These are phyloP conservation scores for Triplophysa tibetana DNA, from an alignment of 2,113 vertebrate genomes.

Conservation along the genomic window DNA sequence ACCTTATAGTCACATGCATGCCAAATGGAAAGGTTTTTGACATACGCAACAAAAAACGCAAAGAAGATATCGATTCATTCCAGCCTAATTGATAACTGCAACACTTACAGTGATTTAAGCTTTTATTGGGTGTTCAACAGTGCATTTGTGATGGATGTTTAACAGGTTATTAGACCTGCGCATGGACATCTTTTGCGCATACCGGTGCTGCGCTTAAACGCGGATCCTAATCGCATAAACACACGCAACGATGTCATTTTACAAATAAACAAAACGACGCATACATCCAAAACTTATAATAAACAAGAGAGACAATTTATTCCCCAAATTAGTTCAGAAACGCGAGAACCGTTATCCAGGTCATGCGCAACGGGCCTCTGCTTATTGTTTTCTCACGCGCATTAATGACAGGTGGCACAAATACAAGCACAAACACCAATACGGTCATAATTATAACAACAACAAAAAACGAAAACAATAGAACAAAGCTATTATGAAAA, in stretches of 20 bases:
- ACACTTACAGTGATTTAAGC: neutral
- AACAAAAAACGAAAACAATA: neutral
- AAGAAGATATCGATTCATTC: neutral
- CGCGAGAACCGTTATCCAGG: constrained; percentile 21
- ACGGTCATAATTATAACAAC: neutral
- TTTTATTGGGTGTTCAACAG: neutral
- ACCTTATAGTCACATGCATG: neutral
- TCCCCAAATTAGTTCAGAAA: neutral
- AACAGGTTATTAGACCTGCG: neutral
- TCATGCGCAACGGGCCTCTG: neutral
- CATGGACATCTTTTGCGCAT: neutral
- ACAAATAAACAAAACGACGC: neutral
- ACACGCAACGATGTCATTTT: neutral
- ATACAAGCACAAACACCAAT: neutral
- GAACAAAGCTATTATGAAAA: neutral
- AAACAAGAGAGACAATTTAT: neutral
- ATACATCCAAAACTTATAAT: neutral
- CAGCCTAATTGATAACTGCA: neutral
- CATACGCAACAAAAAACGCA: neutral
- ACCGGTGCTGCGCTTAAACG: neutral
- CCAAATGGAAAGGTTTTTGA: no score
- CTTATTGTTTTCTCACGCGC: neutral
- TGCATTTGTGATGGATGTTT: neutral
- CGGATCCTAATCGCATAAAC: neutral
- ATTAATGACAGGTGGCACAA: constrained; percentile 18